These are phyloP conservation scores for Sparus aurata DNA, from an alignment of 2,797 vertebrate genomes.

Conservation along the genomic window DNA sequence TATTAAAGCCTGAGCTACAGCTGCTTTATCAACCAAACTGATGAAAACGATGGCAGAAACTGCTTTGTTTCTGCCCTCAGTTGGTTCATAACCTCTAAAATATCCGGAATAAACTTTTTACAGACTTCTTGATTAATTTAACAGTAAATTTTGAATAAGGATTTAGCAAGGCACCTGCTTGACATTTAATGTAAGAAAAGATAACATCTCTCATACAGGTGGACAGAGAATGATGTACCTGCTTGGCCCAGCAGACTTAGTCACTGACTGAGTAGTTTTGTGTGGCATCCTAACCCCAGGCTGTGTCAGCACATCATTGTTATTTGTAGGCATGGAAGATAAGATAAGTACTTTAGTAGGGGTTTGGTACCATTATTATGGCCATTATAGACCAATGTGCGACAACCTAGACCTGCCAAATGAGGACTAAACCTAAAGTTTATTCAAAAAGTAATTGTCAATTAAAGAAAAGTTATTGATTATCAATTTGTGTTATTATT, in stretches of 20 bases:
- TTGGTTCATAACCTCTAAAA: slow-evolving; percentile 40
- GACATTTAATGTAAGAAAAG: slow-evolving; percentile 27
- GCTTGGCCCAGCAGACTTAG: not conserved
- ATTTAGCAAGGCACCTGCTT: not conserved
- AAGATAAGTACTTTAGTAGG: not conserved
- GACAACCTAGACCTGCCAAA: not conserved
- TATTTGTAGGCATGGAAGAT: not conserved
- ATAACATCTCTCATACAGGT: not conserved
- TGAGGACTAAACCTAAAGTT: not conserved
- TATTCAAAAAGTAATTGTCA: not conserved
- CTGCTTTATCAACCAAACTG: slow-evolving; percentile 36
- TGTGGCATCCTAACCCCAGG: not conserved
- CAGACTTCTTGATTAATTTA: slow-evolving; percentile 12
- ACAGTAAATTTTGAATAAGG: slow-evolving; percentile 9
- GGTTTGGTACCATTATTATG: not conserved
- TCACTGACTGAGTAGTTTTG: not conserved
- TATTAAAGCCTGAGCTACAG: slow-evolving; percentile 55
- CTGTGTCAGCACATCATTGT: not conserved
- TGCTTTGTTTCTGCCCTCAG: not conserved
- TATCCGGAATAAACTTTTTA: slow-evolving; percentile 3
- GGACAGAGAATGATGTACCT: slow-evolving; percentile 27
- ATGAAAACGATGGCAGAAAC: slow-evolving; percentile 13
- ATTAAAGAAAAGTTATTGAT: no score
- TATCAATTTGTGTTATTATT: not conserved
- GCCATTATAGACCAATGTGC: not conserved